Evolutionary conservation across 2,888 invertebrate genomes (phyloP).

Genomic region (Sesia apiformis): DNA sequence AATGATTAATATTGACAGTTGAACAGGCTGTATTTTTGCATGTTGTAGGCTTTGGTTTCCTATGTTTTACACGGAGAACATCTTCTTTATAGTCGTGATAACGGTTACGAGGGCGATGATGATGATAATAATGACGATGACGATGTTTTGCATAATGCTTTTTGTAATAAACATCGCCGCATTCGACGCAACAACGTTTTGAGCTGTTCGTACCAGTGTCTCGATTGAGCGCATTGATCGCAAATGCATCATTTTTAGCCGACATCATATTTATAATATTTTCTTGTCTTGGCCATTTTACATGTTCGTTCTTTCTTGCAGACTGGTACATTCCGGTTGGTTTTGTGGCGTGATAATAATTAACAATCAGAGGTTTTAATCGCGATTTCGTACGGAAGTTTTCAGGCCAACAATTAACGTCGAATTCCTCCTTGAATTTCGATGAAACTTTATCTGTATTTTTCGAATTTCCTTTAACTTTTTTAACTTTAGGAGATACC

Average conservation of each 20-base stretch:
- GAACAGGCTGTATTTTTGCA: slow-evolving; percentile 30
- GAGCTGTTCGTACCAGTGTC: slow-evolving; percentile 15
- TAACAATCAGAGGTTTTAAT: neutral
- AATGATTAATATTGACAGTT: slow-evolving; percentile 21
- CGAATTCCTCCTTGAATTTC: slow-evolving; percentile 12
- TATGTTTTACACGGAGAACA: neutral
- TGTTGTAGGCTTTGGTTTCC: slow-evolving; percentile 2
- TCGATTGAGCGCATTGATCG: slow-evolving; percentile 5
- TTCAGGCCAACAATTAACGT: slow-evolving; percentile 25
- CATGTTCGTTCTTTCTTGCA: neutral
- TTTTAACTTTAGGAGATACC: slow-evolving; percentile 23
- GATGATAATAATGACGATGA: neutral
- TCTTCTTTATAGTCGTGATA: neutral
- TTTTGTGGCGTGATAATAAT: neutral
- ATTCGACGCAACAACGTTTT: slow-evolving; percentile 33
- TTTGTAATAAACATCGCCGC: slow-evolving; percentile 23
- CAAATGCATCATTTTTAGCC: neutral
- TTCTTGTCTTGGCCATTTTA: neutral
- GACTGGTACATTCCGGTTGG: neutral
- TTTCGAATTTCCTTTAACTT: slow-evolving; percentile 5
- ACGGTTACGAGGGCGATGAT: slow-evolving; percentile 2
- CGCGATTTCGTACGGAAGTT: slow-evolving; percentile 19
- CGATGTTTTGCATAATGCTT: slow-evolving; percentile 9
- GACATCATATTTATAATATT: neutral
- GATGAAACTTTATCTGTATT: neutral